Evolutionary conservation across 1,140 invertebrate genomes (phyloP).

Genomic region (Drosophila tropicalis): DNA sequence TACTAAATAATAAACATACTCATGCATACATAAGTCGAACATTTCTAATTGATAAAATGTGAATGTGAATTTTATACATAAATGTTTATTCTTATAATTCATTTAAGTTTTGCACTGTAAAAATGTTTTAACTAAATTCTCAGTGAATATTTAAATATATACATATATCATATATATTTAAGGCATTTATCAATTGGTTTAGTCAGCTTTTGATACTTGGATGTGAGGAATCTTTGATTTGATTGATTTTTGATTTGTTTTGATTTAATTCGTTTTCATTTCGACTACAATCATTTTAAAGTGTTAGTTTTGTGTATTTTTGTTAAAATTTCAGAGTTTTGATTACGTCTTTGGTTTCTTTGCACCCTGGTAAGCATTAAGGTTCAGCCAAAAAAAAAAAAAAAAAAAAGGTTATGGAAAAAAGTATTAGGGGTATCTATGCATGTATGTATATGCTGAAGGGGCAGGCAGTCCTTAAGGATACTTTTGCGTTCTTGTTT

Average conservation of each 20-base stretch:
- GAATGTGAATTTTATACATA: slow-evolving; percentile 5
- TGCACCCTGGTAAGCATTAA: slow-evolving; percentile 27
- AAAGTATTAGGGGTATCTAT: too few relatives aligned
- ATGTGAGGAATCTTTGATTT: slow-evolving; percentile 47
- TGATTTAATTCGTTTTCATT: not conserved
- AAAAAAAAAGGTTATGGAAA: slow-evolving; percentile 59
- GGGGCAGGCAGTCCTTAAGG: slow-evolving; percentile 39
- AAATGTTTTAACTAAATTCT: slow-evolving; percentile 44
- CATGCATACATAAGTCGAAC: not conserved
- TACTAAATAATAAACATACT: slow-evolving; percentile 1
- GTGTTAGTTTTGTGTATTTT: slow-evolving; percentile 13
- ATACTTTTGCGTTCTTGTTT: slow-evolving; percentile 44
- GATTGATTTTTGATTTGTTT: slow-evolving; percentile 7
- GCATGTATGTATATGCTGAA: too few relatives aligned
- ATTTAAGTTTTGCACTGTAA: not conserved
- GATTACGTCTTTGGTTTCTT: slow-evolving; percentile 23
- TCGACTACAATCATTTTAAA: slow-evolving; percentile 21
- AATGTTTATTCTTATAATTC: slow-evolving; percentile 1
- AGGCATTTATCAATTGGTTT: slow-evolving; percentile 50
- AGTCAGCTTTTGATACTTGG: slow-evolving; percentile 78
- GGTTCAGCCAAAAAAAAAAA: slow-evolving; percentile 78
- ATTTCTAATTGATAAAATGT: slow-evolving; percentile 19
- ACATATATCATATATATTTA: slow-evolving; percentile 52
- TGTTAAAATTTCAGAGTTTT: not conserved
- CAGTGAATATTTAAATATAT: slow-evolving; percentile 47